Base-by-base conservation (phyloP, 2,888 invertebrate species). In the Gari tellinella region DNA sequence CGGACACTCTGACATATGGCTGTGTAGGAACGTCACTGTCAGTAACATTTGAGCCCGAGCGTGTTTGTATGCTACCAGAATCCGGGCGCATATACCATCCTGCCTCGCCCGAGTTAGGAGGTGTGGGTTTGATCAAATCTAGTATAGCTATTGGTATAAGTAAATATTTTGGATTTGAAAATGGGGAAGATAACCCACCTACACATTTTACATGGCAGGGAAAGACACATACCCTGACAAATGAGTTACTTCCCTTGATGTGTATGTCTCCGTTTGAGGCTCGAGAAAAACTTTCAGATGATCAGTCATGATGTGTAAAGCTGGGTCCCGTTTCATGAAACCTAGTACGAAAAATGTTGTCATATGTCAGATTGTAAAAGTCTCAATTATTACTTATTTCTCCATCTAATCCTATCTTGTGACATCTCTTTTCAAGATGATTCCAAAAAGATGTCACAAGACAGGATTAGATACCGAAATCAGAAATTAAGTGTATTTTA, bases 11-110 rank as follows among this genome's bases (percentile, higher is more conserved):
- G 95, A 95, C 53, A 94, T 91, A 90, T 66, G 85, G 85, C 14
- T 84, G 86, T 40, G 88, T 87, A n/a, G 90, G 85, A 14, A 85
- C 88, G 23, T 81, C 81, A 15, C 70, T 93, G 58, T 93, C 93
- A 53, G 92, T 94, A 48, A 91, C 93, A 64, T 97, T 97, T 92
- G 92, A 95, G 75, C 97, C 97, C 1, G 92, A 94, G 43, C 95
- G 95, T 92, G 93, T 97, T n/a, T 95, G 94, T 85, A 97, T 97
- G 96, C 93, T 95, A 55, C 95, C 95, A 8, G 81, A 88, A 21
- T 92, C 89, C 43, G 99, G 99, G 1, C 94, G 99, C 90, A 95
- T 99, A 1, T 99, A 99, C 91, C 97, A 99, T 93, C 97, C 98
- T 67, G 96, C 96, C 0, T 94, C 95, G 78, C 93, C 94, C 53